These are phyloP conservation scores for Lycaon pictus DNA, from an alignment of 2,113 vertebrate species.

Conservation along the genomic window DNA sequence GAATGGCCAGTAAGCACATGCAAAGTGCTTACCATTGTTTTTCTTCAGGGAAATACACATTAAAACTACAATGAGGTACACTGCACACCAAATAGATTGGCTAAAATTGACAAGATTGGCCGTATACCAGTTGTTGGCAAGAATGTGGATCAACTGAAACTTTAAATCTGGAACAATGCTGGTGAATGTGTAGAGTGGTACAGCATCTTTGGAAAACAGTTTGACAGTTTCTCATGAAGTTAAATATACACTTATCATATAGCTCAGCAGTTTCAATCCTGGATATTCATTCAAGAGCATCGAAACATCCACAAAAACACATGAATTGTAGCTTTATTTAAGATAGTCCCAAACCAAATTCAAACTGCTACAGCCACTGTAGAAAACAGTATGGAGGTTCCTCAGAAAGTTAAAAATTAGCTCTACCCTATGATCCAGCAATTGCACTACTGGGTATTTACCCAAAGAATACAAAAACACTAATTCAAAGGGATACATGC, in stretches of 20 bases:
- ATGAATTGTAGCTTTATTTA: conserved; percentile 1
- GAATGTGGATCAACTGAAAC: background rate
- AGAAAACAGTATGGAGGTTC: background rate
- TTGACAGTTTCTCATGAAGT: background rate
- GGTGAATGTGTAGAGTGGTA: background rate
- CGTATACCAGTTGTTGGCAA: background rate
- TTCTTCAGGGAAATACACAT: background rate
- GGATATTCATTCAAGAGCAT: background rate
- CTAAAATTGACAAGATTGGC: background rate
- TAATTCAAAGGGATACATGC: background rate
- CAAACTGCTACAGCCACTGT: background rate
- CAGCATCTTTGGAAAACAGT: background rate
- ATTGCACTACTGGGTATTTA: background rate
- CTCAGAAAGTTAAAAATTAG: background rate
- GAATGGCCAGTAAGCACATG: background rate
- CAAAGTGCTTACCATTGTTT: background rate
- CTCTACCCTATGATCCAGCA: background rate
- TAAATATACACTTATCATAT: background rate
- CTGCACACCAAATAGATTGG: background rate
- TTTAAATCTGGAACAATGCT: background rate
- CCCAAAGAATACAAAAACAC: background rate
- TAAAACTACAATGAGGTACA: background rate
- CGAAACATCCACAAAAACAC: conserved; percentile 36
- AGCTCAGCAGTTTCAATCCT: background rate
- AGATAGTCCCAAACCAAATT: background rate